phyloP scores from a whole-genome alignment of 35 echinoderm and acorn worm genomes.

The Diadema setosum region DNA sequence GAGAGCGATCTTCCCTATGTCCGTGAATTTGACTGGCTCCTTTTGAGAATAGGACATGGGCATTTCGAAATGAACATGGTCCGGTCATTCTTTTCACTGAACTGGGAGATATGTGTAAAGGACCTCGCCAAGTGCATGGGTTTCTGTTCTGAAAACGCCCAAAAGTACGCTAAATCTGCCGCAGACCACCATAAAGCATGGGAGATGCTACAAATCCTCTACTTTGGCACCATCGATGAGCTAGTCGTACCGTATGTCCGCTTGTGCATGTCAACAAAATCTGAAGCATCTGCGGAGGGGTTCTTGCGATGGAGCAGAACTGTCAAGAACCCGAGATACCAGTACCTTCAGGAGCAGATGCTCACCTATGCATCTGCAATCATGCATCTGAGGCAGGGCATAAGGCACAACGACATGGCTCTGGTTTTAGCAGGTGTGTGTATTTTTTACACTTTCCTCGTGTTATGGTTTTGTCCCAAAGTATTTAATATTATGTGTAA shows the following conservation, averaged over 20 bases:
- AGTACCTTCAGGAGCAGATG: constrained; percentile 54
- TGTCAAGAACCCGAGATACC: constrained; percentile 26
- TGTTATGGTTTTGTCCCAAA: too few relatives aligned
- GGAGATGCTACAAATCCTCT: constrained; percentile 13
- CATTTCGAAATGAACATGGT: constrained; percentile 66
- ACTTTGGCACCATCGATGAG: constrained; percentile 25
- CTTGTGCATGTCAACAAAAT: background rate
- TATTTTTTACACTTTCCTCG: too few relatives aligned
- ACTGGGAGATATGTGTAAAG: constrained; percentile 43
- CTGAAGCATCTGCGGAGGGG: background rate
- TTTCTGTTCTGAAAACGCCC: constrained; percentile 24
- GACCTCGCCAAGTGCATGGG: constrained; percentile 23
- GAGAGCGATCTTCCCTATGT: background rate
- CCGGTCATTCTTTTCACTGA: constrained; percentile 26
- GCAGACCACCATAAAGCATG: constrained; percentile 54
- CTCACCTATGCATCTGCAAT: constrained; percentile 36
- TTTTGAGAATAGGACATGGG: constrained; percentile 21
- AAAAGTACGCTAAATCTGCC: constrained; percentile 32
- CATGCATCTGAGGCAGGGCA: constrained; percentile 7
- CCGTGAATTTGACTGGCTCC: constrained; percentile 51
- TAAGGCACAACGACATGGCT: constrained; percentile 3
- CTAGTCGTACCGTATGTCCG: constrained; percentile 50
- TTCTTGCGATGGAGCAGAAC: constrained; percentile 24
- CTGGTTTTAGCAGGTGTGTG: constrained; percentile 19
- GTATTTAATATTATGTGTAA: too few relatives aligned